Evolutionary conservation across 2,888 invertebrate genomes (phyloP).

Genomic region (Cenopis cana): DNA sequence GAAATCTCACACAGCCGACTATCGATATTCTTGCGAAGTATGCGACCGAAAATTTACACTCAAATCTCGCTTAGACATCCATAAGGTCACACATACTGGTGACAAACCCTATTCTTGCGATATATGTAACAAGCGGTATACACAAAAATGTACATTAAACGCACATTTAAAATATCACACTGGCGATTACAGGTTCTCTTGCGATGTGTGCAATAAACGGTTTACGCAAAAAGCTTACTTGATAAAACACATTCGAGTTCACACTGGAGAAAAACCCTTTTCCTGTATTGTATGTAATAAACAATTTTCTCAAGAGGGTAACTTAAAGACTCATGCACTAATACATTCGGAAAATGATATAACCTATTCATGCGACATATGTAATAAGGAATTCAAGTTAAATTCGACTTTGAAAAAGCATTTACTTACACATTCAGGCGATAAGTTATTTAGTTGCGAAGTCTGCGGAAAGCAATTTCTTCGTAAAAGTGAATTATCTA

Average conservation of each 20-base stretch:
- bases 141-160: slow-evolving; percentile 20
- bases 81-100: slow-evolving; percentile 26
- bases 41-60: slow-evolving; percentile 5
- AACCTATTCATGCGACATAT: slow-evolving; percentile 4
- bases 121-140: slow-evolving; percentile 14
- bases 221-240: slow-evolving; percentile 17
- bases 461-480: slow-evolving; percentile 21
- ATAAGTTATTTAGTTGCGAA: slow-evolving; percentile 22
- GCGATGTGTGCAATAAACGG: slow-evolving; percentile 14
- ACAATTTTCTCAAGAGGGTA: slow-evolving; percentile 22
- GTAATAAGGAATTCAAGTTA: slow-evolving; percentile 18
- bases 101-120: slow-evolving; percentile 14
- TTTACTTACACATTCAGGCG: slow-evolving; percentile 14
- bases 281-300: background rate
- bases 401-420: slow-evolving; percentile 20
- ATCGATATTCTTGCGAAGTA: slow-evolving; percentile 15
- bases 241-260: slow-evolving; percentile 16
- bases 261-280: slow-evolving; percentile 14
- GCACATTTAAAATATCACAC: slow-evolving; percentile 21
- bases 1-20: slow-evolving; percentile 6
- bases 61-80: slow-evolving; percentile 13
- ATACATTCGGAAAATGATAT: slow-evolving; percentile 9
- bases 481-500: slow-evolving; percentile 19
- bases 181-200: slow-evolving; percentile 13
- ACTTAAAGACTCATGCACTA: slow-evolving; percentile 14